Percentiles rank a stretch among this genome's conserved stretches.
Evolutionary conservation across 2,888 invertebrate genomes (phyloP).

Genomic region (Meteorus cinctellus): DNA sequence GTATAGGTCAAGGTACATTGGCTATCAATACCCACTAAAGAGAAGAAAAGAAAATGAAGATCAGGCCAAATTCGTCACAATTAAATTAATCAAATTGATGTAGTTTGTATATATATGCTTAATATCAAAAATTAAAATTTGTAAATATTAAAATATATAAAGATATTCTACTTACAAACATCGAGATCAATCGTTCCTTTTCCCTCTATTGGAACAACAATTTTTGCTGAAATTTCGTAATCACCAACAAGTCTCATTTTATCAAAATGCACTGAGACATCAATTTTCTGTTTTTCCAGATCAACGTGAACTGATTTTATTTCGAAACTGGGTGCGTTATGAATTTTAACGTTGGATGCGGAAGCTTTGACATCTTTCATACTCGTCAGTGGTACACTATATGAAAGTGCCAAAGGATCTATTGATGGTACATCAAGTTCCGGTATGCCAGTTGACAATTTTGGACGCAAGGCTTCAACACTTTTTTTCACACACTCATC

Average conservation of each 20-base stretch:
- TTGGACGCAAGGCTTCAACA: conserved; percentile 50
- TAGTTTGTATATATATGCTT: too few relatives aligned
- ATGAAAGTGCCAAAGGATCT: conserved; percentile 61
- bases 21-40: conserved; percentile 43
- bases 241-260: conserved; percentile 54
- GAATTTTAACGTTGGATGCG: conserved; percentile 57
- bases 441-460: conserved; percentile 61
- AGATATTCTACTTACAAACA: conserved; percentile 53
- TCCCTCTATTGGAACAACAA: conserved; percentile 62
- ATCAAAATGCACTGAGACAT: conserved; percentile 50
- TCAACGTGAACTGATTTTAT: conserved; percentile 53
- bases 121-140: neutral
- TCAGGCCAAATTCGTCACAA: neutral
- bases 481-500: conserved; percentile 61
- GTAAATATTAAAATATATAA: conserved; percentile 17
- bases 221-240: conserved; percentile 62
- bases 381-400: conserved; percentile 57
- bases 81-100: neutral
- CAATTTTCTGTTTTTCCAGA: conserved; percentile 51
- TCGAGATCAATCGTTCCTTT: conserved; percentile 59
- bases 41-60: neutral
- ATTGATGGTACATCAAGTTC: conserved; percentile 63
- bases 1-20: conserved; percentile 49
- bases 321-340: conserved; percentile 56
- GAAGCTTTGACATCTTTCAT: conserved; percentile 57